Evolutionary conservation across 2,888 invertebrate genomes (phyloP), one percentile per base, ranked within the genome.

Genomic region (Cotesia congregata): DNA sequence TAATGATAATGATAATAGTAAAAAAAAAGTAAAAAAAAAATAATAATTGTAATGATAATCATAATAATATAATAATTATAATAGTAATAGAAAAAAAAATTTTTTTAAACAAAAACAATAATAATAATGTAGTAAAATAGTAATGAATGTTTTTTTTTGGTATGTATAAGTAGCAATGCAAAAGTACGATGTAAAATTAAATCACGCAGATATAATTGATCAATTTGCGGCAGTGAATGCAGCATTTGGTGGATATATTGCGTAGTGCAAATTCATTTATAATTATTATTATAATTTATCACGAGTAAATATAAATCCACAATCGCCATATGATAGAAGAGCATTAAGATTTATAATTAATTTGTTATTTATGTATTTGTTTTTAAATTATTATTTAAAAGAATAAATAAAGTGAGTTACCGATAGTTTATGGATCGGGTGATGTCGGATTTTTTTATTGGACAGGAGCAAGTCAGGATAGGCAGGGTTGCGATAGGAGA

Each of bases 291-390:
- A 38, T 17, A 67, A 69, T 76, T 74, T 60, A 72, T 72, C 64
- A 75, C 41, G 77, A 71, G 74, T 30, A 67, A 75, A 78, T 81
- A 74, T 79, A 79, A 77, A 78, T 81, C 82, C 80, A 82, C 85
- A 85, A 85, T 83, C 84, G 84, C 83, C 85, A 84, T 83, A 83
- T 79, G 80, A 82, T 78, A 62, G 75, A 78, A 75, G 77, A 76
- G 78, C 68, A 75, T 76, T 76, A 70, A 20, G 61, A 30, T 12
- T 61, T 39, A 41, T 15, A 72, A 61, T 62, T 17, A 20, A 67
- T 65, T 67, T 39, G n/a, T 67, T 41, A 41, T 39, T 39, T 40
- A 67, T 60, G n/a, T 59, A 39, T 59, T 30, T 59, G 59, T 15
- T 59, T 70, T 50, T 30, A 59, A 17, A 39, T 50, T 50, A 12